These are phyloP conservation scores for Maconellicoccus hirsutus DNA, from an alignment of 1,140 invertebrate genomes.

Conservation along the genomic window DNA sequence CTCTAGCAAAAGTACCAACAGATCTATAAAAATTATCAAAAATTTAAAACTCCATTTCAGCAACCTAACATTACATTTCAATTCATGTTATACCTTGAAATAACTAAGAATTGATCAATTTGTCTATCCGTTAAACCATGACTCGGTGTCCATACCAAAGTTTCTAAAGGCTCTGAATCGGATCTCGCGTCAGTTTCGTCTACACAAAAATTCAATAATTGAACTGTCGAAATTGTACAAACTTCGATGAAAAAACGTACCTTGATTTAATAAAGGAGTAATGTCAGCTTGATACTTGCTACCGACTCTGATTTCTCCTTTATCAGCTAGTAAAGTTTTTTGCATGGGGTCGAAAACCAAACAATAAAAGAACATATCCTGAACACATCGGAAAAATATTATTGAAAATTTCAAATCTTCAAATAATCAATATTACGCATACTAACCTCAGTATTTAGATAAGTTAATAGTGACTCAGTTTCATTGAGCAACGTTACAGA, in stretches of 20 bases:
- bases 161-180: constrained; percentile 67
- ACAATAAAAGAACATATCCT: constrained; percentile 98
- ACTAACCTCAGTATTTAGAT: constrained; percentile 90
- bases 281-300: constrained; percentile 91
- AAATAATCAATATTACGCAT: background rate
- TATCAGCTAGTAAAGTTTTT: constrained; percentile 96
- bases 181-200: constrained; percentile 60
- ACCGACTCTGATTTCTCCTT: constrained; percentile 90
- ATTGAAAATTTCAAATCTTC: background rate
- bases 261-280: constrained; percentile 41
- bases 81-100: constrained; percentile 51
- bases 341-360: constrained; percentile 98
- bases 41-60: background rate
- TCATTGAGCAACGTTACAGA: constrained; percentile 95
- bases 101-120: constrained; percentile 97
- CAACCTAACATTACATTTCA: background rate
- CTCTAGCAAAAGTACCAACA: constrained; percentile 96
- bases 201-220: constrained; percentile 35
- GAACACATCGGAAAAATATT: constrained; percentile 35
- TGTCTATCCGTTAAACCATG: constrained; percentile 84
- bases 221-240: background rate
- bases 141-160: constrained; percentile 84
- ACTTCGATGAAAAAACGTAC: background rate
- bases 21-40: constrained; percentile 45
- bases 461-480: constrained; percentile 89